phyloP scores from a whole-genome alignment of 2,113 vertebrate genomes.

The Entomyzon cyanotis region DNA sequence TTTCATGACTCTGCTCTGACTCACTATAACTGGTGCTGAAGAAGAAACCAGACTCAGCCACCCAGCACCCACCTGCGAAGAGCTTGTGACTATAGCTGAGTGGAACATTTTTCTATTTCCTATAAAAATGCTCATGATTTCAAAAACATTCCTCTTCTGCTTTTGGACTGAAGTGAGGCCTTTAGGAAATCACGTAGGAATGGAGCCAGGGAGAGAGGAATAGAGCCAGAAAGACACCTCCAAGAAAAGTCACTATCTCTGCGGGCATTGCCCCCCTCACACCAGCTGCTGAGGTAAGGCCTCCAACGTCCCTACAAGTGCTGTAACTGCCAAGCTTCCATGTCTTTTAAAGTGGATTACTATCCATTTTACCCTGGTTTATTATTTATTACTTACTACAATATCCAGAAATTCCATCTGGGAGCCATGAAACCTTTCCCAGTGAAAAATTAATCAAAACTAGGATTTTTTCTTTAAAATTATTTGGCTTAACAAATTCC shows the following conservation, averaged over 20 bases:
- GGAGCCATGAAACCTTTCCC: not conserved
- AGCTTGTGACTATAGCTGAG: not conserved
- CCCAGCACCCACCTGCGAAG: not conserved
- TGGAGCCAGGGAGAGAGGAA: not conserved
- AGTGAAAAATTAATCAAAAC: not conserved
- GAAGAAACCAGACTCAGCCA: not conserved
- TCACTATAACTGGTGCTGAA: not conserved
- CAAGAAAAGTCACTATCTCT: not conserved
- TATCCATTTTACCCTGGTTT: not conserved
- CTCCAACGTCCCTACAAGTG: not conserved
- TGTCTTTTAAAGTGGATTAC: not conserved
- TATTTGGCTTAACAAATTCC: not conserved
- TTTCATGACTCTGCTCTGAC: not conserved
- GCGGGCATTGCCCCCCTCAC: accelerated
- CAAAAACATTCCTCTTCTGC: not conserved
- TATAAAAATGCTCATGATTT: not conserved
- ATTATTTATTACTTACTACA: not conserved
- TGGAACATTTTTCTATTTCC: not conserved
- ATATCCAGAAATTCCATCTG: not conserved
- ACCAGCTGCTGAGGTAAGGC: not conserved
- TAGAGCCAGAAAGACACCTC: not conserved
- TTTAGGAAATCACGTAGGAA: not conserved
- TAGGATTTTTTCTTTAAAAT: not conserved
- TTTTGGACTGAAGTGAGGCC: not conserved
- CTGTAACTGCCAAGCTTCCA: not conserved